Base-by-base conservation (phyloP, 2,888 invertebrate genomes). In the Acanthosepion pharaonis region DNA sequence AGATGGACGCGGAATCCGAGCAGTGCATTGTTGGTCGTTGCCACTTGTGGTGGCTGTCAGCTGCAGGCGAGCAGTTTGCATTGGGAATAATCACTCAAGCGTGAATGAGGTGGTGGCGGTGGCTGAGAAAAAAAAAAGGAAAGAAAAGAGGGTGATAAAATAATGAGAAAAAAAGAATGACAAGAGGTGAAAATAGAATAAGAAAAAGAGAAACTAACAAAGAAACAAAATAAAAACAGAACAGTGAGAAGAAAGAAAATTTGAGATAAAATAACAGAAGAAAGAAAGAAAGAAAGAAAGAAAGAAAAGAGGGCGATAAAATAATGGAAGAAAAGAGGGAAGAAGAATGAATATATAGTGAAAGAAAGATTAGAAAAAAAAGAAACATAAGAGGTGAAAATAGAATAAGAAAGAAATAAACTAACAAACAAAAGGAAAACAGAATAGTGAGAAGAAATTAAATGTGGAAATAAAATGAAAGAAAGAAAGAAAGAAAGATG, bases 1-100 rank as follows among this genome's bases (percentile, higher is more conserved):
- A 78, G 78, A 78, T 78, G 78, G 78, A 78, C 78, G 78, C 78
- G n/a, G n/a, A 78, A 78, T 78, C 78, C 18, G n/a, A 78, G 78
- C n/a, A 78, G 78, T n/a, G 78, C 33, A 33, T 78, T 78, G 78
- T 78, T 78, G 78, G 78, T 78, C 33, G 78, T 33, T 78, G 78
- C 78, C 78, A 78, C 78, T 33, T 78, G 78, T 78, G 78, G 78
- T 78, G 78, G 78, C n/a, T 78, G 78, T 78, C 78, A 78, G 78
- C 78, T 78, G 78, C 78, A 78, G 78, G 78, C 78, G 78, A 78
- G 78, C 78, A 78, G 78, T 78, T n/a, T 78, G 78, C 78, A 78
- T 78, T 78, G 78, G 78, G 33, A 78, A 33, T 78, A 78, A 33
- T 78, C 78, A 78, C n/a, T 78, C 78, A 78, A 78, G 78, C 78